A percentile compares a stretch with the other conserved stretches of the same genome.
phyloP scores from a whole-genome alignment of 2,113 vertebrate species.

The Tyrannus savana region DNA sequence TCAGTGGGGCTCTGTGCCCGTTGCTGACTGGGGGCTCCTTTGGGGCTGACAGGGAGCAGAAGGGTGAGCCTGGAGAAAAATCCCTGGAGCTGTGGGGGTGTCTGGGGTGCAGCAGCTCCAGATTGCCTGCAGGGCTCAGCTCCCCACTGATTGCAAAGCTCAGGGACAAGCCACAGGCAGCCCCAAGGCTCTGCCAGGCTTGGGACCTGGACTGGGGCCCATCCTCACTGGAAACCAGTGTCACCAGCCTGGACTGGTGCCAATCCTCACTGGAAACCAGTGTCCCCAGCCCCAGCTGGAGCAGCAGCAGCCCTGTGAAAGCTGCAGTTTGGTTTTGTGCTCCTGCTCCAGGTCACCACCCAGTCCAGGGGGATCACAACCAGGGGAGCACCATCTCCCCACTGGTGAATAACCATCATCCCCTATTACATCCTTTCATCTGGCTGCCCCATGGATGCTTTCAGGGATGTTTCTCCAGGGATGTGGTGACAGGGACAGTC shows the following conservation, averaged over 20 bases:
- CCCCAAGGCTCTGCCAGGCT: neutral
- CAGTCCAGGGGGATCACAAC: neutral
- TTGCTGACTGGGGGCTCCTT: neutral
- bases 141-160: neutral
- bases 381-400: neutral
- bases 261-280: neutral
- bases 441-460: neutral
- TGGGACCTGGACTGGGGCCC: neutral
- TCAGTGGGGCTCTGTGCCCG: rapidly evolving
- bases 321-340: constrained; percentile 42
- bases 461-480: neutral
- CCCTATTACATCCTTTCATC: rapidly evolving
- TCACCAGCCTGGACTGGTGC: neutral
- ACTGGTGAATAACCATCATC: neutral
- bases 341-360: neutral
- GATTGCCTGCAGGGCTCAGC: rapidly evolving
- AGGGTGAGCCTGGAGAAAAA: neutral
- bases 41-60: neutral
- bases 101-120: neutral
- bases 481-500: neutral
- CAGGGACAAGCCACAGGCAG: neutral
- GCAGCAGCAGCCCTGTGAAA: neutral
- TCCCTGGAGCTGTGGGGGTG: rapidly evolving
- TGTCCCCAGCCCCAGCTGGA: neutral
- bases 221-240: neutral